Base-by-base conservation (phyloP, 1,140 invertebrate species). In the Anoplolepis gracilipes region DNA sequence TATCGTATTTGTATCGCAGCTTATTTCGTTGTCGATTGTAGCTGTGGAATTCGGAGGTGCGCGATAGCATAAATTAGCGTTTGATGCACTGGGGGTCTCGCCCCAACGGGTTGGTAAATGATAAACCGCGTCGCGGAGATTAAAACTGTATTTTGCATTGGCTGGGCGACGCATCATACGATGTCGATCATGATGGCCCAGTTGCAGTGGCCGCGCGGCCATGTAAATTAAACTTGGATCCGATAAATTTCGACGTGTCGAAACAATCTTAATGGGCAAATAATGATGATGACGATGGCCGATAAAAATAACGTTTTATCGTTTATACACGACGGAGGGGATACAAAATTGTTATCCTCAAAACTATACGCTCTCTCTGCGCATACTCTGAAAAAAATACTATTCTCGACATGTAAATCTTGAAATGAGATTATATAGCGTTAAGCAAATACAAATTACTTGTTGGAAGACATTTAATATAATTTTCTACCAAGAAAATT, bases 91-190 rank as follows among this genome's bases (percentile, higher is more conserved):
- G 67, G 67, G 39, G 16, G 19, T 33, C 28, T 59, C 78, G 28
- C 78, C 49, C 67, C 53, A n/a, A n/a, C 33, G 0, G 3, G 67
- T 73, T 73, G 67, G 78, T 73, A 73, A 82, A 73, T 72, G 78
- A 82, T 82, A 82, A 82, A 72, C 78, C 67, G 46, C 46, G 78
- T 82, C 36, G 67, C 78, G 25, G 67, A 82, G 78, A 73, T 82
- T 82, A 82, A 82, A 82, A 82, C 78, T 73, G 78, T 82, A 72
- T 82, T 82, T 73, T 82, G 78, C 78, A 73, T 82, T 46, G 53
- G 53, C 36, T 22, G 67, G 25, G 49, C 36, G 53, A 36, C 78
- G 72, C 78, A 73, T 82, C 78, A 73, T 73, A 61, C 53, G 72
- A 82, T 82, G 78, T 82, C 78, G 78, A 82, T 82, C 78, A 82